Evolutionary conservation across 2,888 invertebrate genomes (phyloP), one percentile per base, ranked within the genome.

Genomic region (Cryptus armator): DNA sequence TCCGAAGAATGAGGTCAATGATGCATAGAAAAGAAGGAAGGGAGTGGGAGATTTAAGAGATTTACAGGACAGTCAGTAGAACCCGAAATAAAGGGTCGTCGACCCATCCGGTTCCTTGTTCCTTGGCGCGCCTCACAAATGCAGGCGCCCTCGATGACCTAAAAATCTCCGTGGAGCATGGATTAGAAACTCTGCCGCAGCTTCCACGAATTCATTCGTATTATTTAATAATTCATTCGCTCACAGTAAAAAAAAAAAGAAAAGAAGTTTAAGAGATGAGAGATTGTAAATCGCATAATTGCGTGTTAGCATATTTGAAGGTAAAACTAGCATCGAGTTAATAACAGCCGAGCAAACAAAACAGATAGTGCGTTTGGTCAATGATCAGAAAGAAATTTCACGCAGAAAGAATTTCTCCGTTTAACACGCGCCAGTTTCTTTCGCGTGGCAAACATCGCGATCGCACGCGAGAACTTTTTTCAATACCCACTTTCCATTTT

Each of bases 381-480:
- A 59, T 76, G 51, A 71, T 68, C 71, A 16, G 37, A 75, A 68
- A 24, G 51, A 75, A 32, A 48, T 24, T 24, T 59, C 56, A 64
- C 67, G n/a, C 43, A 51, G 10, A 48, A 86, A 87, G 84, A 88
- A 89, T 92, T 92, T 92, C 92, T 90, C 92, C 88, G 88, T 88
- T 92, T 92, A 91, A 87, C 91, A 88, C 89, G 90, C 86, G 88
- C 89, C 87, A 90, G 89, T 85, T 83, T 87, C 89, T 88, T 88
- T 88, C 86, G 83, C 79, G 71, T 76, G 62, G 72, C 85, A 86
- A 86, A 88, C 79, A 81, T 32, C 83, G 56, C 83, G 53, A 78
- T 70, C 9, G 68, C 70, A 79, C 70, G 83, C 83, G 68, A 67
- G 77, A 81, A 56, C 19, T 24, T 77, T 88, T 89, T 89, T 88